These are phyloP conservation scores for Diphyllodes magnificus DNA, from an alignment of 2,113 vertebrate species.

Conservation along the genomic window DNA sequence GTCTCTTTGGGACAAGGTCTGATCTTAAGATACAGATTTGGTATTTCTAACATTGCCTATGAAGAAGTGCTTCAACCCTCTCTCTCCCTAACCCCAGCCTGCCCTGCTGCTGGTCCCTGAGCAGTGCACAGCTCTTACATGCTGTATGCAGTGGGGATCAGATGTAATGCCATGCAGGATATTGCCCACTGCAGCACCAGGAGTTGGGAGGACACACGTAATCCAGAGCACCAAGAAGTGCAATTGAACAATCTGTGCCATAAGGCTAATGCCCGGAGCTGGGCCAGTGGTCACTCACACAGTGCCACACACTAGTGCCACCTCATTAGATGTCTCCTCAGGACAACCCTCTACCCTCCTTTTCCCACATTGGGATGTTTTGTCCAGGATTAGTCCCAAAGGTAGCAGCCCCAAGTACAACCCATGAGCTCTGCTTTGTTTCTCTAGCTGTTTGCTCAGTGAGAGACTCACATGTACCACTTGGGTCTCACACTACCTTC, in stretches of 20 bases:
- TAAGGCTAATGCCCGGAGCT: not conserved
- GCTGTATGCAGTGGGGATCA: not conserved
- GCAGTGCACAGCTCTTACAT: not conserved
- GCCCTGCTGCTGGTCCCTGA: not conserved
- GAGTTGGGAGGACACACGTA: rapidly evolving
- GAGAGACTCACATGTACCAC: not conserved
- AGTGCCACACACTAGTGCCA: not conserved
- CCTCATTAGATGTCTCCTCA: not conserved
- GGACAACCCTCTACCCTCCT: not conserved
- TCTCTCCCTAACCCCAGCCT: not conserved
- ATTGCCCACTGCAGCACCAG: not conserved
- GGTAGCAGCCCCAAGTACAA: not conserved
- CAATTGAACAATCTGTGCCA: rapidly evolving
- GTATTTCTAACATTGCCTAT: rapidly evolving
- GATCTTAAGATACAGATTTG: not conserved
- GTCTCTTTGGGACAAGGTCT: not conserved
- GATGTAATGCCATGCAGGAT: not conserved
- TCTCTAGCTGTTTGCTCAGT: not conserved
- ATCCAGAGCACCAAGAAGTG: not conserved
- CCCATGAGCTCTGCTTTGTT: not conserved
- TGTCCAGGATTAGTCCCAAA: not conserved
- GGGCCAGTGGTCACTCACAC: not conserved
- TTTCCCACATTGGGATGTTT: rapidly evolving
- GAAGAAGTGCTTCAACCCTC: not conserved
- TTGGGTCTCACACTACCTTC: not conserved